Base-by-base conservation (phyloP, 2,888 invertebrate genomes). In the Xestoiulus laeticollis region DNA sequence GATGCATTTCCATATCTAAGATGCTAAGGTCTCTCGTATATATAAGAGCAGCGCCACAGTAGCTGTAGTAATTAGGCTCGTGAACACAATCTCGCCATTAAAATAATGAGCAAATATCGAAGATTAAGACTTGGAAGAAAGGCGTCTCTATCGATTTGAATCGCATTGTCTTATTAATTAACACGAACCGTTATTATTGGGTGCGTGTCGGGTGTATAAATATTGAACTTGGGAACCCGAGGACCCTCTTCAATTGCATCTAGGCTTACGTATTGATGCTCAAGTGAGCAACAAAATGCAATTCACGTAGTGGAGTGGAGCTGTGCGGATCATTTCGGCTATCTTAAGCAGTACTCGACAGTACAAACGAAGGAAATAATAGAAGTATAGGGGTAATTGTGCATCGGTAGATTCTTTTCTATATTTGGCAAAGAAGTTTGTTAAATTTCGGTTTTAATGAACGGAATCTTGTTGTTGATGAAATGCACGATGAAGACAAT, bases 111-210 rank as follows among this genome's bases (percentile, higher is more conserved):
- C 78, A 78, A 78, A 78, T 78, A 78, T 30, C 26, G 22, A 78
- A 78, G 68, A 68, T 68, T 68, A 68, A 22, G 26, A 10, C 53
- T 6, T 19, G 19, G 53, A 59, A 59, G 68, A 68, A 68, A 78
- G 78, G 78, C 78, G 78, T 26, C 14, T 22, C 14, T 30, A 78
- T 78, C 78, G 78, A 30, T 78, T 78, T 30, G 30, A 78, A 78
- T 78, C 30, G 78, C 30, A 78, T 78, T 78, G 78, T 78, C 78
- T 78, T 78, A 78, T 78, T 78, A 78, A 78, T 78, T 78, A 78
- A 78, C 38, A 78, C 78, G 30, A 10, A 30, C 30, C 78, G 30
- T 78, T 78, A 78, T 78, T 78, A 78, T 3, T 12, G 78, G 26
- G 30, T 78, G 78, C 78, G 78, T 78, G 68, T 26, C 78, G 78